A percentile compares a stretch with the other conserved stretches of the same genome.
Evolutionary conservation across 2,113 vertebrate species (phyloP).

Genomic region (Eublepharis macularius): DNA sequence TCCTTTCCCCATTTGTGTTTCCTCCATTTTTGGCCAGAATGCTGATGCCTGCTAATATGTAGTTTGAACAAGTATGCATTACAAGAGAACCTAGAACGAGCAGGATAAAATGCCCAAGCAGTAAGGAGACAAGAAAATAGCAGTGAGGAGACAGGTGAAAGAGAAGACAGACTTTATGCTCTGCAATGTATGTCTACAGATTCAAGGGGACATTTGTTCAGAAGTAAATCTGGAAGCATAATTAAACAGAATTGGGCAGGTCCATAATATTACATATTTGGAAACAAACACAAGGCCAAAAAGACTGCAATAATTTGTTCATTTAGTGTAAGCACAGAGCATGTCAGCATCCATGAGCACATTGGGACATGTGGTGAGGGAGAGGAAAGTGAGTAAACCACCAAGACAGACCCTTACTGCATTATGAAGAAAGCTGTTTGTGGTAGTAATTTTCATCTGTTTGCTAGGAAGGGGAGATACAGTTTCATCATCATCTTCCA

Average conservation of each 20-base stretch:
- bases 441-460: constrained; percentile 87
- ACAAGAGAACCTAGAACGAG: constrained; percentile 18
- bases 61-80: not conserved
- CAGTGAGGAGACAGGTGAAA: not conserved
- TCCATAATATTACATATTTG: not conserved
- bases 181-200: not conserved
- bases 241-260: not conserved
- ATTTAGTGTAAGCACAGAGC: not conserved
- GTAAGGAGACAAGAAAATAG: not conserved
- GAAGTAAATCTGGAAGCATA: not conserved
- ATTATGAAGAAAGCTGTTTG: constrained; percentile 79
- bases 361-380: not conserved
- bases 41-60: not conserved
- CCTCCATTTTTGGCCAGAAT: constrained; percentile 5
- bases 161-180: not conserved
- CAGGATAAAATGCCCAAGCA: constrained; percentile 11
- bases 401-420: constrained; percentile 72
- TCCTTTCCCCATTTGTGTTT: not conserved
- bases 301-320: not conserved
- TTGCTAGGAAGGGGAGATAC: constrained; percentile 76
- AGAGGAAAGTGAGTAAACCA: not conserved
- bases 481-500: constrained; percentile 78
- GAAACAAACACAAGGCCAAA: constrained; percentile 33
- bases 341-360: not conserved
- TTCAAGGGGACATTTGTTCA: not conserved